Percentiles rank a stretch among this genome's conserved stretches.
These are phyloP conservation scores for Ellobium chinense DNA, from an alignment of 2,888 invertebrate species.

Conservation along the genomic window DNA sequence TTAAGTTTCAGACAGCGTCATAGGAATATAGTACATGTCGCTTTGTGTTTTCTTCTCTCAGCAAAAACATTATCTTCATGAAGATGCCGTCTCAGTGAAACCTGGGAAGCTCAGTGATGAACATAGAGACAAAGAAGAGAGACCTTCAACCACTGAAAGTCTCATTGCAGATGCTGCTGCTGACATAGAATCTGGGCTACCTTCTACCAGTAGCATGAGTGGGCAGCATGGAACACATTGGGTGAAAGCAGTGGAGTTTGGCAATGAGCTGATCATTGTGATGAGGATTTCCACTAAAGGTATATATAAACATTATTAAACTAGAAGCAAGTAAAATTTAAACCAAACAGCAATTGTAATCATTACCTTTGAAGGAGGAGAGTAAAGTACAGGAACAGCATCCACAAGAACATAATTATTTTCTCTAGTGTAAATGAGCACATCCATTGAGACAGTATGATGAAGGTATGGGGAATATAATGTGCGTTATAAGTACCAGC, in stretches of 20 bases:
- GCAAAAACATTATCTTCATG: conserved; percentile 33
- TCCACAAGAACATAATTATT: too few relatives aligned
- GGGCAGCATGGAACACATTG: conserved; percentile 30
- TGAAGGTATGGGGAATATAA: too few relatives aligned
- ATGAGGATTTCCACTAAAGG: conserved; percentile 21
- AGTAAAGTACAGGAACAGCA: too few relatives aligned
- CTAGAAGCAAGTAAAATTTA: too few relatives aligned
- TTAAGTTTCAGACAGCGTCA: too few relatives aligned
- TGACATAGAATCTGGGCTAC: neutral
- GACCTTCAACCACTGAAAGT: conserved; percentile 15
- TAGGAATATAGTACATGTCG: too few relatives aligned
- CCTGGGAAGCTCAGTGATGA: neutral
- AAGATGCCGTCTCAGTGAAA: conserved; percentile 1
- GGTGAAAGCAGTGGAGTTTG: conserved; percentile 39
- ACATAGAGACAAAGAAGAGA: neutral
- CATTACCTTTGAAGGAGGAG: too few relatives aligned
- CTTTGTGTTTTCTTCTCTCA: neutral
- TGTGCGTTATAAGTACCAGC: too few relatives aligned
- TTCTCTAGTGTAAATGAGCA: too few relatives aligned
- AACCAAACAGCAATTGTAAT: too few relatives aligned
- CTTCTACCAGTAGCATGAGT: neutral
- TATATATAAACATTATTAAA: too few relatives aligned
- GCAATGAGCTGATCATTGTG: conserved; percentile 36
- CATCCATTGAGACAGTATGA: too few relatives aligned
- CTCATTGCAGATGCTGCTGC: conserved; percentile 27